Evolutionary conservation across 2,888 invertebrate species (phyloP).

Genomic region (Pycnomerus fuliginosus): DNA sequence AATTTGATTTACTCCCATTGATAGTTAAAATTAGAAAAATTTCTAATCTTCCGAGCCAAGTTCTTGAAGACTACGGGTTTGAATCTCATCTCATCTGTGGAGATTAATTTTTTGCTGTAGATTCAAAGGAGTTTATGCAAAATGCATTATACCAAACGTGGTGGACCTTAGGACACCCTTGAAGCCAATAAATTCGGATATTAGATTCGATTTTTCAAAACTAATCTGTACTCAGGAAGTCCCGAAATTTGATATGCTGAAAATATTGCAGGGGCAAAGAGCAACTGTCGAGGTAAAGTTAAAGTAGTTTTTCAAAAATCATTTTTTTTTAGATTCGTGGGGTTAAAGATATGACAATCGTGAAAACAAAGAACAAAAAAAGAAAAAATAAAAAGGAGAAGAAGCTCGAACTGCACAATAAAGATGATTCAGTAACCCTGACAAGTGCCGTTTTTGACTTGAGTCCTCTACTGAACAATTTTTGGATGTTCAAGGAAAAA

Average conservation of each 20-base stretch:
- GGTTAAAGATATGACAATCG: too few relatives aligned
- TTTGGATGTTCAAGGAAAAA: conserved; percentile 13
- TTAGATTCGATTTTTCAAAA: neutral
- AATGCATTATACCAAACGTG: neutral
- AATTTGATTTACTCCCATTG: conserved; percentile 10
- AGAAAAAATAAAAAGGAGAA: neutral
- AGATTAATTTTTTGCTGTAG: neutral
- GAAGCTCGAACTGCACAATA: neutral
- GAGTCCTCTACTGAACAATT: conserved; percentile 1
- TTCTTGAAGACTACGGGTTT: neutral
- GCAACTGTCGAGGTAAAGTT: neutral
- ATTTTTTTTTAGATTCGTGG: neutral
- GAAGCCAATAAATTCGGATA: neutral
- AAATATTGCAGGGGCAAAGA: neutral
- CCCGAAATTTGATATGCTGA: neutral
- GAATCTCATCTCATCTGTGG: neutral
- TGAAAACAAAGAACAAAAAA: too few relatives aligned
- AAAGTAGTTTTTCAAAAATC: neutral
- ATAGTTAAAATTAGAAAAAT: conserved; percentile 5
- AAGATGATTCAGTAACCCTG: neutral
- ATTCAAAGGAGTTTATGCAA: neutral
- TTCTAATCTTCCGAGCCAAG: neutral
- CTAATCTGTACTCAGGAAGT: neutral
- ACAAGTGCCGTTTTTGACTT: conserved; percentile 7
- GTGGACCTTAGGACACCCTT: neutral